These are phyloP conservation scores for Pterophyllum scalare DNA, from an alignment of 2,113 vertebrate genomes.

Conservation along the genomic window DNA sequence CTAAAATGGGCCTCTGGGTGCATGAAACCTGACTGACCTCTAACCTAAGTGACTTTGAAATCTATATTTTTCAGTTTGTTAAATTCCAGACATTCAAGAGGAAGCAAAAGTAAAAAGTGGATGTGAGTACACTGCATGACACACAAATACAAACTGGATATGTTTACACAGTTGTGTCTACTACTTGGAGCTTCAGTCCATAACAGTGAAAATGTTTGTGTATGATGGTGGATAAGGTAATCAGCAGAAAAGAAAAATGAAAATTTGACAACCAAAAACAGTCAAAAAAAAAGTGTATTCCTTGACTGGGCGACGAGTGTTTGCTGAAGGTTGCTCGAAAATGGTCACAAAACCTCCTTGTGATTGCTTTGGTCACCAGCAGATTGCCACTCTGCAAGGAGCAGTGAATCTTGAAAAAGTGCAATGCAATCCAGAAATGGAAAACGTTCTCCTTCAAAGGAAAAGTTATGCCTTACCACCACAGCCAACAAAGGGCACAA, in stretches of 20 bases:
- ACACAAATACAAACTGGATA: background rate
- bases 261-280: background rate
- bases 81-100: conserved; percentile 26
- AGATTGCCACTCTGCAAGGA: background rate
- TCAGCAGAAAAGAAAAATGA: background rate
- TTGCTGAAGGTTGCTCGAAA: background rate
- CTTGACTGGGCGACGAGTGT: background rate
- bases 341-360: background rate
- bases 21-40: conserved; percentile 63
- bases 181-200: background rate
- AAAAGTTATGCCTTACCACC: background rate
- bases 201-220: background rate
- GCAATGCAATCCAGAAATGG: background rate
- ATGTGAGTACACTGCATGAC: background rate
- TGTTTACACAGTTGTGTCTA: background rate
- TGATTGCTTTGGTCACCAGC: background rate
- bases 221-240: background rate
- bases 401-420: background rate
- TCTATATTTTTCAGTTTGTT: conserved; percentile 68
- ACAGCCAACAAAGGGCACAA: background rate
- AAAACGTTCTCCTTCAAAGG: background rate
- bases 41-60: conserved; percentile 59
- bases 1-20: conserved; percentile 66
- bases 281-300: background rate
- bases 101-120: background rate